phyloP scores from a whole-genome alignment of 2,888 invertebrate species.

The Odiellus spinosus region DNA sequence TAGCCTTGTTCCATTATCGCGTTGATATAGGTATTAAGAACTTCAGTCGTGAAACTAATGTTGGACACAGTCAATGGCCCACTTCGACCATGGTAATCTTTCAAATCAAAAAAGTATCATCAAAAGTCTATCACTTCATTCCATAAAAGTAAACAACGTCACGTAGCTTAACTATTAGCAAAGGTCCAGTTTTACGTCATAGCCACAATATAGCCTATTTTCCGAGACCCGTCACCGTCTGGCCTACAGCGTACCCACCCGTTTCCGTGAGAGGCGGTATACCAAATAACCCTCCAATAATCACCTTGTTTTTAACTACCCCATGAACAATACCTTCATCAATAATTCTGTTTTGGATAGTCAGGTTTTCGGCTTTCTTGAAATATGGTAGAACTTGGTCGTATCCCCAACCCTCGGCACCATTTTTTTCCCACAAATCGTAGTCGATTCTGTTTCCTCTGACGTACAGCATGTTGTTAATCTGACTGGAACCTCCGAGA shows the following conservation, averaged over 20 bases:
- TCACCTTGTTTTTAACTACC: no score
- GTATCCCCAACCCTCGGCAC: constrained; percentile 79
- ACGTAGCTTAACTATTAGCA: no score
- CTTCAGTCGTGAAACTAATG: constrained; percentile 16
- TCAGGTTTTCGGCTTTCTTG: constrained; percentile 28
- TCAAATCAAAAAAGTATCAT: background rate
- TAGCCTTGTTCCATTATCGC: constrained; percentile 19
- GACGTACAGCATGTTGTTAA: constrained; percentile 93
- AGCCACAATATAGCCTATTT: no score
- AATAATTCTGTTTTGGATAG: no score
- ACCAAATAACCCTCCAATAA: no score
- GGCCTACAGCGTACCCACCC: no score
- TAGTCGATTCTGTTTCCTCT: constrained; percentile 73
- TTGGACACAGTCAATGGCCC: constrained; percentile 20
- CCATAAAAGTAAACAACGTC: no score
- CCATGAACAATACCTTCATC: no score
- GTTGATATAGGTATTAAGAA: constrained; percentile 18
- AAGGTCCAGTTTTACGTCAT: no score
- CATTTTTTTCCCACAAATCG: constrained; percentile 65
- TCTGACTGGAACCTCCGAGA: constrained; percentile 73
- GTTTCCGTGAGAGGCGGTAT: no score
- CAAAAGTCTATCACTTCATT: no score
- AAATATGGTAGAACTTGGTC: constrained; percentile 69
- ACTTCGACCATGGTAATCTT: constrained; percentile 20
- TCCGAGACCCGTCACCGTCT: no score